A percentile compares a stretch with the other conserved stretches of the same genome.
Conservation (phyloP, 2,797 vertebrate species). For the Sphenodon punctatus region DNA sequence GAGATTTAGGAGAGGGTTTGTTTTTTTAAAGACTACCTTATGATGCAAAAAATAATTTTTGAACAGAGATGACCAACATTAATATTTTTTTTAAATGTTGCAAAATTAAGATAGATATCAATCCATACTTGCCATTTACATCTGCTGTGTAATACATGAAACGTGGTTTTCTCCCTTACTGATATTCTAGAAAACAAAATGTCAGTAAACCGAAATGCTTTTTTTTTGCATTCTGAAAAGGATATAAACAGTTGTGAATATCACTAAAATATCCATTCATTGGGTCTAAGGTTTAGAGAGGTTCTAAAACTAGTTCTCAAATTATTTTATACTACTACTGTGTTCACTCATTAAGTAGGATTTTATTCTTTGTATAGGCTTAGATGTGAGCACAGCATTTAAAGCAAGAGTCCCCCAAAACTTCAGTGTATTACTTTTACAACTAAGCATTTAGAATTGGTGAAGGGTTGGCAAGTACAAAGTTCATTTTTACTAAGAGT, state of each 20-base stretch:
- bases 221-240: constrained; percentile 3
- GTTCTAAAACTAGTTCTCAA: constrained; percentile 51
- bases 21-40: constrained; percentile 19
- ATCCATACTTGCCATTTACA: constrained; percentile 37
- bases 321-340: constrained; percentile 75
- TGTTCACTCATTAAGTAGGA: constrained; percentile 68
- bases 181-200: constrained; percentile 63
- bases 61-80: constrained; percentile 19
- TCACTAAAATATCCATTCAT: constrained; percentile 60
- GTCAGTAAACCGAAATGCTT: constrained; percentile 79
- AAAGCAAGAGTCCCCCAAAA: constrained; percentile 62
- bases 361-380: constrained; percentile 64
- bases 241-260: background rate
- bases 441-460: constrained; percentile 65
- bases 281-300: constrained; percentile 67
- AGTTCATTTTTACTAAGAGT: constrained; percentile 75
- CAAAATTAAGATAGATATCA: constrained; percentile 35
- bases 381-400: constrained; percentile 67
- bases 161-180: constrained; percentile 25
- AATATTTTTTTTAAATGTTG: background rate
- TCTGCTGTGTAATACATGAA: constrained; percentile 15
- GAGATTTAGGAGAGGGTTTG: background rate
- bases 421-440: constrained; percentile 67
- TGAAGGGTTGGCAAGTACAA: constrained; percentile 61
- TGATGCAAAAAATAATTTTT: constrained; percentile 9